Conservation (phyloP, 2,888 invertebrate species). For the Geotrupes spiniger region DNA sequence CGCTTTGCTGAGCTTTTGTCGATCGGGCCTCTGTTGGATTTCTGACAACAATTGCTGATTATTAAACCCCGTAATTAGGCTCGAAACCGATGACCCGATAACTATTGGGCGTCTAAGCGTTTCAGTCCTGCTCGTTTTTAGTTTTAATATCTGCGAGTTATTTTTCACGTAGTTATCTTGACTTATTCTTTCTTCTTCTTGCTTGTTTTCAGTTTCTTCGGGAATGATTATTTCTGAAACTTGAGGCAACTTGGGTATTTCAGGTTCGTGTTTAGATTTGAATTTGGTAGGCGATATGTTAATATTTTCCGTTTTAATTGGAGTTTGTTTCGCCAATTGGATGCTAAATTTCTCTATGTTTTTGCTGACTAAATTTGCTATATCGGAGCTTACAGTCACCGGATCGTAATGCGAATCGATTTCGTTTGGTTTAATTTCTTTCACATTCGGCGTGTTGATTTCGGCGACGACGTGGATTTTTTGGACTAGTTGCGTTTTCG, state of each 20-base stretch:
- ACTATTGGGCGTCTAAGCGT: slow-evolving; percentile 54
- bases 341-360: slow-evolving; percentile 44
- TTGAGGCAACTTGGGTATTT: slow-evolving; percentile 72
- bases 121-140: slow-evolving; percentile 38
- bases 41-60: slow-evolving; percentile 55
- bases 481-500: slow-evolving; percentile 34
- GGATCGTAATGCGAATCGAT: slow-evolving; percentile 27
- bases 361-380: slow-evolving; percentile 40
- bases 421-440: slow-evolving; percentile 21
- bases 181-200: slow-evolving; percentile 39
- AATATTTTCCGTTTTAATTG: slow-evolving; percentile 35
- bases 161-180: slow-evolving; percentile 51
- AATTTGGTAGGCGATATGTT: slow-evolving; percentile 17
- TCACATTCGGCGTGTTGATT: slow-evolving; percentile 39
- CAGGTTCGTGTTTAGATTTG: slow-evolving; percentile 52
- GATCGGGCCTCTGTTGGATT: slow-evolving; percentile 49
- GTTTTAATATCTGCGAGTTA: slow-evolving; percentile 47
- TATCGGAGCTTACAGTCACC: slow-evolving; percentile 24
- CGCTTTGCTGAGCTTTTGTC: slow-evolving; percentile 33
- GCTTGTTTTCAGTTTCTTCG: slow-evolving; percentile 53
- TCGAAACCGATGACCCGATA: slow-evolving; percentile 63
- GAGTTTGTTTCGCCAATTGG: slow-evolving; percentile 43
- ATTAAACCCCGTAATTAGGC: slow-evolving; percentile 49
- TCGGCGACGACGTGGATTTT: slow-evolving; percentile 46
- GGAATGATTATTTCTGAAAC: slow-evolving; percentile 73